Evolutionary conservation across 2,113 vertebrate genomes (phyloP).

Genomic region (Forbesichthys agassizii): DNA sequence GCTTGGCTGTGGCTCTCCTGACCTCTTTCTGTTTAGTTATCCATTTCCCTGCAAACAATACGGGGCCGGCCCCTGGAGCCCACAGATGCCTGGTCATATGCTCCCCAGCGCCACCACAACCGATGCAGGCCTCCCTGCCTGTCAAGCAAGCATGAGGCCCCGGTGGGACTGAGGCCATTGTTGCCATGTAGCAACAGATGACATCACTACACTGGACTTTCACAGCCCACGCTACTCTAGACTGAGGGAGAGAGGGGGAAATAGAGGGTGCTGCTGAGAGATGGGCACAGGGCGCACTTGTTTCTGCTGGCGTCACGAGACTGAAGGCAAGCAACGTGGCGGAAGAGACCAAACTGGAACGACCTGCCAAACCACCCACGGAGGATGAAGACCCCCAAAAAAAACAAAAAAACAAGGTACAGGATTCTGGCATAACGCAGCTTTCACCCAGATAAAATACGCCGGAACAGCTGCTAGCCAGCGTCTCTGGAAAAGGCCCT

Average conservation of each 20-base stretch:
- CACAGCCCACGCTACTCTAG: slow-evolving; percentile 8
- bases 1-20: slow-evolving; percentile 28
- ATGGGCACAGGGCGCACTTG: not conserved
- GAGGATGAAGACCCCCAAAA: not conserved
- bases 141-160: slow-evolving; percentile 10
- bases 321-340: not conserved
- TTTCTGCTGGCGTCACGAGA: slow-evolving; percentile 6
- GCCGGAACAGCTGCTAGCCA: not conserved
- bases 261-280: slow-evolving; percentile 4
- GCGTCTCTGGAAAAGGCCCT: slow-evolving; percentile 11
- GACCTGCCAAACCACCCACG: not conserved
- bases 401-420: not conserved
- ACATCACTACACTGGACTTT: slow-evolving; percentile 16
- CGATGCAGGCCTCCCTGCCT: slow-evolving; percentile 33
- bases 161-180: slow-evolving; percentile 37
- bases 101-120: slow-evolving; percentile 23
- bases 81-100: slow-evolving; percentile 38
- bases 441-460: not conserved
- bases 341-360: slow-evolving; percentile 9
- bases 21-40: slow-evolving; percentile 58
- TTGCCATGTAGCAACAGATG: slow-evolving; percentile 40
- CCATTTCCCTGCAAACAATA: slow-evolving; percentile 56
- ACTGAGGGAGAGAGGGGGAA: not conserved
- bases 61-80: slow-evolving; percentile 24
- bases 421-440: not conserved